These are phyloP conservation scores for Sterna hirundo DNA, from an alignment of 2,113 vertebrate genomes.

Conservation along the genomic window DNA sequence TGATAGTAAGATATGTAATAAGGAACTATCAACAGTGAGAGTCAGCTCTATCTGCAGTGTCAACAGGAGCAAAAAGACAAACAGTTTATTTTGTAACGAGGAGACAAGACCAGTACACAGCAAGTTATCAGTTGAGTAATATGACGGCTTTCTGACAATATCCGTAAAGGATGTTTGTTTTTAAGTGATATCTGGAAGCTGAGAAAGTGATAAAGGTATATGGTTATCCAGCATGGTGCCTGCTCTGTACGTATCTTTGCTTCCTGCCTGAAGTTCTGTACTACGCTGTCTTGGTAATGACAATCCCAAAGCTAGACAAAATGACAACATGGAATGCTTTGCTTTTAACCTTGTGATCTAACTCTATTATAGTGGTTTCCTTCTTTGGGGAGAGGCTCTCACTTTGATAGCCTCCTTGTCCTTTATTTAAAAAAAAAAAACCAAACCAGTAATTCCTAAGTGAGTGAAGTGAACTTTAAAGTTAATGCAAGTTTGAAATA, in stretches of 20 bases:
- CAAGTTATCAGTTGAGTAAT: background rate
- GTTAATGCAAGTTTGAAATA: background rate
- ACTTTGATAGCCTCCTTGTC: background rate
- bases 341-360: background rate
- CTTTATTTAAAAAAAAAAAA: background rate
- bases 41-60: background rate
- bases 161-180: background rate
- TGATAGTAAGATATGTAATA: background rate
- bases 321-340: background rate
- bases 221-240: background rate
- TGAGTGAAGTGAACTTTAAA: background rate
- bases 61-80: background rate
- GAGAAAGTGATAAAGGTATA: background rate
- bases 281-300: background rate
- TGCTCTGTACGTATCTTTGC: background rate
- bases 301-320: background rate
- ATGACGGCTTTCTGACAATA: background rate
- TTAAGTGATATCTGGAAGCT: background rate
- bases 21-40: background rate
- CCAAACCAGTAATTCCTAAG: background rate
- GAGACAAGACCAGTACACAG: background rate
- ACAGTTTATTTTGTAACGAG: background rate
- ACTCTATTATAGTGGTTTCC: background rate
- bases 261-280: background rate
- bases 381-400: background rate